Percentiles rank a stretch among this genome's conserved stretches.
Conservation (phyloP, 2,888 invertebrate genomes). For the Carpatolechia fugitivella region DNA sequence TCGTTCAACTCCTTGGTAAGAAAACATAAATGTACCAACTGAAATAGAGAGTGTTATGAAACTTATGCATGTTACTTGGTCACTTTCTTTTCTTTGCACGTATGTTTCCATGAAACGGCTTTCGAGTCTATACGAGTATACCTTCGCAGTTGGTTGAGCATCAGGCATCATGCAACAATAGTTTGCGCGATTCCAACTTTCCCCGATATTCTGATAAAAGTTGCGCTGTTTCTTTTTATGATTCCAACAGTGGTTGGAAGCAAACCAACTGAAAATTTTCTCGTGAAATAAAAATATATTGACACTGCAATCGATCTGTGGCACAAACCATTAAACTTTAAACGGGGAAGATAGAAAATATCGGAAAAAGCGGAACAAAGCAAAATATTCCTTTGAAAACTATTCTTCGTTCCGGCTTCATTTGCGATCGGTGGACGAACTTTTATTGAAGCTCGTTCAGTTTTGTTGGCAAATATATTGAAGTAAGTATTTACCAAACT, state of each 20-base stretch:
- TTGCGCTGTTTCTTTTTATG: slow-evolving; percentile 37
- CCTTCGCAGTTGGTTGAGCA: slow-evolving; percentile 34
- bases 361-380: slow-evolving; percentile 57
- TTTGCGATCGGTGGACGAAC: slow-evolving; percentile 43
- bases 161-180: slow-evolving; percentile 35
- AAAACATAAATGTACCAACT: too few relatives aligned
- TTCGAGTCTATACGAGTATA: slow-evolving; percentile 24
- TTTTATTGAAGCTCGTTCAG: slow-evolving; percentile 33
- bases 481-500: slow-evolving; percentile 30
- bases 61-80: neutral
- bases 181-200: slow-evolving; percentile 32
- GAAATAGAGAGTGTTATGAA: neutral
- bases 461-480: slow-evolving; percentile 29
- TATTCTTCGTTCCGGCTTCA: slow-evolving; percentile 48
- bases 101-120: too few relatives aligned
- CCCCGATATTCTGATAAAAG: slow-evolving; percentile 24
- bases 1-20: too few relatives aligned
- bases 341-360: slow-evolving; percentile 54
- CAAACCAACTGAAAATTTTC: slow-evolving; percentile 59
- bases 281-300: slow-evolving; percentile 66
- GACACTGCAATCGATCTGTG: slow-evolving; percentile 55
- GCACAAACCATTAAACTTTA: slow-evolving; percentile 64
- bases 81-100: too few relatives aligned
- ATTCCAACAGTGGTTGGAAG: slow-evolving; percentile 32
- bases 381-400: slow-evolving; percentile 61